phyloP scores from a whole-genome alignment of 2,113 vertebrate genomes.

The Colistium nudipinnis region DNA sequence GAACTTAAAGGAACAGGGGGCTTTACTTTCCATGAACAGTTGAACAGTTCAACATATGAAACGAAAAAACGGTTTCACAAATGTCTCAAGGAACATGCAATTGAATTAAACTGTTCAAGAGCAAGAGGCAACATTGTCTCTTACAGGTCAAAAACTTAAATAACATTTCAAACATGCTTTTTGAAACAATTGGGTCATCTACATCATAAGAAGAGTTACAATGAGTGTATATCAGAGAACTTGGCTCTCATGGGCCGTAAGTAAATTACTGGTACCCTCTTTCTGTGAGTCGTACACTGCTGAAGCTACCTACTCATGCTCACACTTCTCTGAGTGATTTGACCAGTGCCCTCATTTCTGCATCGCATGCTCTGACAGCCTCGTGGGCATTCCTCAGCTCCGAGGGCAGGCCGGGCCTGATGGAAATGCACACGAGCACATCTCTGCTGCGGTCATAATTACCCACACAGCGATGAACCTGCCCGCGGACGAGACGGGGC shows the following conservation, averaged over 20 bases:
- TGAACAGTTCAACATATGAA: not conserved
- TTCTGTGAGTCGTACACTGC: not conserved
- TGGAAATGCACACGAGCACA: conserved; percentile 88
- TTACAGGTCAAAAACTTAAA: conserved; percentile 5
- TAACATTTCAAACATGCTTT: not conserved
- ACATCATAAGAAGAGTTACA: not conserved
- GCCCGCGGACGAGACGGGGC: conserved; percentile 92
- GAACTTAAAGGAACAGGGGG: conserved; percentile 46
- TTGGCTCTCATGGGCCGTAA: not conserved
- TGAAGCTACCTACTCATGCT: conserved; percentile 14
- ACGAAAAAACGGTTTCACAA: no score
- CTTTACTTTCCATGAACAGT: conserved; percentile 33
- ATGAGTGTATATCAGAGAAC: not conserved
- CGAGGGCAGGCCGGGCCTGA: conserved; percentile 84
- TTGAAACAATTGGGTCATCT: not conserved
- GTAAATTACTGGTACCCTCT: not conserved
- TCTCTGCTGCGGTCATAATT: conserved; percentile 88
- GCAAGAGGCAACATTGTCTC: not conserved
- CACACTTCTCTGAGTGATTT: conserved; percentile 85
- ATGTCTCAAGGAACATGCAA: conserved; percentile 9
- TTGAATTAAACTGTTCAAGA: conserved; percentile 4
- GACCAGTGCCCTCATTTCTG: conserved; percentile 85
- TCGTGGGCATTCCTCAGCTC: conserved; percentile 89
- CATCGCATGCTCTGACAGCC: conserved; percentile 85
- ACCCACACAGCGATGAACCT: conserved; percentile 91